A percentile compares a stretch with the other conserved stretches of the same genome.
These are phyloP conservation scores for Bombus turneri DNA, from an alignment of 1,140 invertebrate species.

Conservation along the genomic window DNA sequence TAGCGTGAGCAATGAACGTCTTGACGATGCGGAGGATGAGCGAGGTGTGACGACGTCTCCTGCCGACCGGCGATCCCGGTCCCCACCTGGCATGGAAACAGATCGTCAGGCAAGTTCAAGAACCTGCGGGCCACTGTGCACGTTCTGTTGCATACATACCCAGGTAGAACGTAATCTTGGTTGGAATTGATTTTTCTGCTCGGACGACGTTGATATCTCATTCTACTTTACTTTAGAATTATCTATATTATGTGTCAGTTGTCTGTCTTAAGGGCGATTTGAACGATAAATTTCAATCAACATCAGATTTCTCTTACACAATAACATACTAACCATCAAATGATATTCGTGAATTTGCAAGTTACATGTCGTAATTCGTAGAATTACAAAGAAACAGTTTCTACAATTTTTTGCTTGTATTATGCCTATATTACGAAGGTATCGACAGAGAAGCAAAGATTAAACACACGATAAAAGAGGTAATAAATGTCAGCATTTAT, in stretches of 20 bases:
- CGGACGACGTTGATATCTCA: background rate
- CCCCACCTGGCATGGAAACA: constrained; percentile 65
- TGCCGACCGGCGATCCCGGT: constrained; percentile 59
- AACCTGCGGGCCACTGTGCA: constrained; percentile 53
- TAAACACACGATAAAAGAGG: background rate
- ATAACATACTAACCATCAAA: no score
- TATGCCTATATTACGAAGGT: no score
- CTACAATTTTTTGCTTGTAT: no score
- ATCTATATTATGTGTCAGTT: background rate
- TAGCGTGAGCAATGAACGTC: constrained; percentile 48
- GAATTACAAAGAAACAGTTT: no score
- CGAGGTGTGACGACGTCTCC: constrained; percentile 62
- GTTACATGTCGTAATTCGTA: no score
- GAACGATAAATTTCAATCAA: background rate
- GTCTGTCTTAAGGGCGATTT: background rate
- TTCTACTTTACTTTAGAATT: background rate
- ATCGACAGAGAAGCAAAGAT: background rate
- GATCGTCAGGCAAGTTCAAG: constrained; percentile 67
- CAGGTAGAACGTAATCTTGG: constrained; percentile 20
- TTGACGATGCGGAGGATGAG: constrained; percentile 60
- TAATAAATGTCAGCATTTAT: background rate
- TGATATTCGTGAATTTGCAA: no score
- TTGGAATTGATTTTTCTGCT: constrained; percentile 7
- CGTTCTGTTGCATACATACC: constrained; percentile 39
- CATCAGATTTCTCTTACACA: background rate